These are phyloP conservation scores for Penaeus monodon DNA, from an alignment of 2,888 invertebrate species.

Conservation along the genomic window DNA sequence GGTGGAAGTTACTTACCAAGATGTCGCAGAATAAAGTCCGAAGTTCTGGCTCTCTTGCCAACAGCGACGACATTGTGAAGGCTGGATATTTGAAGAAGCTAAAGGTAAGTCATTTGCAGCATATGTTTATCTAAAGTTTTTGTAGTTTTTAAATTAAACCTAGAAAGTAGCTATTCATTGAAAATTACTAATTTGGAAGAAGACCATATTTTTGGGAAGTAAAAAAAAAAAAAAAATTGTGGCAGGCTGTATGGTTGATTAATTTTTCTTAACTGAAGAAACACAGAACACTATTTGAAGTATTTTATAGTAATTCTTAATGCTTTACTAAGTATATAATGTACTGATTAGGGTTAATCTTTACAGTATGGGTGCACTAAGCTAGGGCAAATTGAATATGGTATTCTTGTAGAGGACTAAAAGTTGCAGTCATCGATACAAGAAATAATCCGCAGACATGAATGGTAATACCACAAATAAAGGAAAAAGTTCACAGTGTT, in stretches of 20 bases:
- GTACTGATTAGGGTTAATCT: too few relatives aligned
- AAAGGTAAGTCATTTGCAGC: constrained; percentile 32
- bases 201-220: neutral
- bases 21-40: constrained; percentile 47
- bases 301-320: too few relatives aligned
- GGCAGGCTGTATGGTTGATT: neutral
- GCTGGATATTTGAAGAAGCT: constrained; percentile 54
- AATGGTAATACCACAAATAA: too few relatives aligned
- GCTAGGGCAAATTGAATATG: too few relatives aligned
- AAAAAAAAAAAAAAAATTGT: neutral
- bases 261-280: neutral
- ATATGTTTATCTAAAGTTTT: constrained; percentile 2
- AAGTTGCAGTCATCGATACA: too few relatives aligned
- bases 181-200: too few relatives aligned
- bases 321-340: too few relatives aligned
- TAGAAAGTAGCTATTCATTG: too few relatives aligned
- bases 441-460: too few relatives aligned
- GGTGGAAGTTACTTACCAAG: constrained; percentile 17
- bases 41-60: constrained; percentile 14
- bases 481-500: too few relatives aligned
- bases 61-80: constrained; percentile 49
- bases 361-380: too few relatives aligned
- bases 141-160: neutral
- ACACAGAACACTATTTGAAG: neutral
- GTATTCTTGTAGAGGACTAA: too few relatives aligned